Evolutionary conservation across 1,140 invertebrate genomes (phyloP).

Genomic region (Panagrolaimus sp.): DNA sequence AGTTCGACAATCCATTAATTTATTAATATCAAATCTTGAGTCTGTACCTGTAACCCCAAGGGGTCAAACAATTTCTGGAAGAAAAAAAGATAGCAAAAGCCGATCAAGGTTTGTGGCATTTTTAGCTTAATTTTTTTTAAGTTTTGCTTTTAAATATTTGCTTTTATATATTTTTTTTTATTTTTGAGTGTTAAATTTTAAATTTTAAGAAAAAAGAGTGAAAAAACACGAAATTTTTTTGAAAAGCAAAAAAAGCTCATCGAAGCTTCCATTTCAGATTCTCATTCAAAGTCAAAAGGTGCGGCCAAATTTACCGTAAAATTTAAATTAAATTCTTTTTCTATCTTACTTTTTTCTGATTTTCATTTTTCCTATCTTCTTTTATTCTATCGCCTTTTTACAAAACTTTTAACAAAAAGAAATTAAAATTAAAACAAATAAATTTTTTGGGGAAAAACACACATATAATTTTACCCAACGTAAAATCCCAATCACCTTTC

Average conservation of each 20-base stretch:
- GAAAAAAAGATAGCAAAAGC: constrained; percentile 84
- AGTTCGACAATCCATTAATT: constrained; percentile 90
- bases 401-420: too few species aligned
- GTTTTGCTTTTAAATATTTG: constrained; percentile 13
- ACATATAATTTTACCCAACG: too few species aligned
- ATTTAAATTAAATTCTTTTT: constrained; percentile 17
- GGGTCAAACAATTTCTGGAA: constrained; percentile 66
- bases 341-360: neutral
- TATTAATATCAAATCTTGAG: constrained; percentile 96
- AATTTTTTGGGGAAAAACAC: too few species aligned
- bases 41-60: constrained; percentile 90
- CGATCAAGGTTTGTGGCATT: constrained; percentile 73
- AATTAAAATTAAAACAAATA: too few species aligned
- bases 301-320: constrained; percentile 15
- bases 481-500: too few species aligned
- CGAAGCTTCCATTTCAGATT: constrained; percentile 28
- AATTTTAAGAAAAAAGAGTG: neutral
- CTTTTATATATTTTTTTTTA: constrained; percentile 14
- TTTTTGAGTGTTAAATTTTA: constrained; percentile 10
- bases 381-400: neutral
- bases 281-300: constrained; percentile 33
- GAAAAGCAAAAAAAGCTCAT: constrained; percentile 1
- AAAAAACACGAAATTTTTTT: neutral
- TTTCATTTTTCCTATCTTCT: neutral
- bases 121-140: neutral